Evolutionary conservation across 2,797 vertebrate genomes (phyloP).

Genomic region (Poecilia gillii): DNA sequence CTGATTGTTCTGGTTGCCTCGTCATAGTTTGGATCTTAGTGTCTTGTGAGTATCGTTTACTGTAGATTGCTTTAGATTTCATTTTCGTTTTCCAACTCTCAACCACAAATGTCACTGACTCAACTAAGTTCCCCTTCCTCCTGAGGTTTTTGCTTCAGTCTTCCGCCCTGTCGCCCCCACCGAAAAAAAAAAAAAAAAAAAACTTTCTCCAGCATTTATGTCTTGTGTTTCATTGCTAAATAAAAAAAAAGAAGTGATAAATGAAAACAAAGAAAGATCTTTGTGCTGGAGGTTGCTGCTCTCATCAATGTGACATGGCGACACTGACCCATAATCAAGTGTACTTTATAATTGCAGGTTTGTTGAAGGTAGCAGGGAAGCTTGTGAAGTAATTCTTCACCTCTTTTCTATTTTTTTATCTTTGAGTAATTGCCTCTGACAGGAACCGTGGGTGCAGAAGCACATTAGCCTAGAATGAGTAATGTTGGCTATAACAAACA

Average conservation of each 20-base stretch:
- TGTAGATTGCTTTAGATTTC: slow-evolving; percentile 12
- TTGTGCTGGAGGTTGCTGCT: neutral
- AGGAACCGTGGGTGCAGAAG: slow-evolving; percentile 42
- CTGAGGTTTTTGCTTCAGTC: neutral
- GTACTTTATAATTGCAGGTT: slow-evolving; percentile 18
- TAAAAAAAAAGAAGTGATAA: neutral
- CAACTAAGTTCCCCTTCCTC: neutral
- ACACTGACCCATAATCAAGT: slow-evolving; percentile 34
- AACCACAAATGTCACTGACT: slow-evolving; percentile 28
- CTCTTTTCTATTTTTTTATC: neutral
- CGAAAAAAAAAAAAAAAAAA: neutral
- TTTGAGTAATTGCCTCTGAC: slow-evolving; percentile 49
- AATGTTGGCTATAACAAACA: slow-evolving; percentile 56
- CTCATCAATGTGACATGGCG: slow-evolving; percentile 10
- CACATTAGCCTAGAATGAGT: slow-evolving; percentile 55
- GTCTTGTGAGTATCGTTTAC: neutral
- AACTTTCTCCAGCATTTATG: neutral
- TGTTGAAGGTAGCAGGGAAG: neutral
- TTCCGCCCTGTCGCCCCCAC: neutral
- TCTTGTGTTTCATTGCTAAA: neutral
- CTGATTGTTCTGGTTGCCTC: neutral
- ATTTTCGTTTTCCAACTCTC: slow-evolving; percentile 1
- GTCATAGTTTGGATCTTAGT: neutral
- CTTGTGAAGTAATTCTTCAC: slow-evolving; percentile 34
- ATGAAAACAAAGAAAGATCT: slow-evolving; percentile 1